Percentiles rank a stretch among this genome's conserved stretches.
phyloP scores from a whole-genome alignment of 2,888 invertebrate species.

The Lissonota sp. region DNA sequence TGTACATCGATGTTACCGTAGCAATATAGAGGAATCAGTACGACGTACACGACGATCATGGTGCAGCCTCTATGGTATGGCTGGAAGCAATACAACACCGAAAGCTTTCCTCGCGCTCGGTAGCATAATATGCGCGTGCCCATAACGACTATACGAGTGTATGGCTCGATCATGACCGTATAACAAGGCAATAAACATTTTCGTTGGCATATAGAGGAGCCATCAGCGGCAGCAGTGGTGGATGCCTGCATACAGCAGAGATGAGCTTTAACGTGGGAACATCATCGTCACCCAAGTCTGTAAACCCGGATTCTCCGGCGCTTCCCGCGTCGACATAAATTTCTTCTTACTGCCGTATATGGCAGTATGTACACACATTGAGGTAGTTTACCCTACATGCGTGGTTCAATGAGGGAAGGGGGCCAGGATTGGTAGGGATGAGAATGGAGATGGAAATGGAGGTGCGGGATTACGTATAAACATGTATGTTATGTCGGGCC shows the following conservation, averaged over 20 bases:
- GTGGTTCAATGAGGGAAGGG: not conserved
- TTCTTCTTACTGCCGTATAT: conserved; percentile 34
- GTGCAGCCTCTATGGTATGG: conserved; percentile 24
- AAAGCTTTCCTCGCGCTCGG: not conserved
- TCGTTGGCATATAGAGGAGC: conserved; percentile 9
- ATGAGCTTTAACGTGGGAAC: conserved; percentile 28
- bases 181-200: conserved; percentile 60
- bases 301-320: conserved; percentile 28
- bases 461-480: conserved; percentile 37
- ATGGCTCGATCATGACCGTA: conserved; percentile 41
- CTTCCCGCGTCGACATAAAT: conserved; percentile 47
- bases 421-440: not conserved
- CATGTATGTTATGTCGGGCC: not conserved
- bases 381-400: conserved; percentile 6
- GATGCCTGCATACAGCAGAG: conserved; percentile 9
- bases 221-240: conserved; percentile 11
- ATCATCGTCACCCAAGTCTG: conserved; percentile 54
- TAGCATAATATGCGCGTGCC: not conserved
- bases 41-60: conserved; percentile 44
- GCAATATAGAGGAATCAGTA: not conserved
- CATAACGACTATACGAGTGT: conserved; percentile 44
- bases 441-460: conserved; percentile 6
- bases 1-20: conserved; percentile 39
- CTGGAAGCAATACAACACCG: not conserved
- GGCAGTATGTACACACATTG: not conserved